These are phyloP conservation scores for Andrena bucephala DNA, from an alignment of 2,888 invertebrate species.

Conservation along the genomic window DNA sequence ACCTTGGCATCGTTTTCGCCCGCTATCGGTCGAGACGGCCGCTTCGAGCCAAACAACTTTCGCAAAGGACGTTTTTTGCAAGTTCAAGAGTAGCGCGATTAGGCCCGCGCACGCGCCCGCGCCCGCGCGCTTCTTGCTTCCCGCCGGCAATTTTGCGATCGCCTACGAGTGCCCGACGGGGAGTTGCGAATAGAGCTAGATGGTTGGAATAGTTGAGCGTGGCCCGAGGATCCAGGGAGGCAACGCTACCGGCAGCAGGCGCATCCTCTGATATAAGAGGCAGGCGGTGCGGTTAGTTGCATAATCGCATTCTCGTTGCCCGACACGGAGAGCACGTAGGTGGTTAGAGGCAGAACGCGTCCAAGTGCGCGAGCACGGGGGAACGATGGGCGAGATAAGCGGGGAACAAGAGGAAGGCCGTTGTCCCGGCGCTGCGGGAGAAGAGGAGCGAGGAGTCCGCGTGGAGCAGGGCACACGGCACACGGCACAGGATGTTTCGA, in stretches of 20 bases:
- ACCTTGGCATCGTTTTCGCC: conserved; percentile 36
- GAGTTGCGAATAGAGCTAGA: too few relatives aligned
- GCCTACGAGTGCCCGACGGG: too few relatives aligned
- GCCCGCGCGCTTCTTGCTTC: too few relatives aligned
- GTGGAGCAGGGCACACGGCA: conserved; percentile 22
- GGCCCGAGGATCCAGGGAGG: not conserved
- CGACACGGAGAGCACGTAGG: conserved; percentile 58
- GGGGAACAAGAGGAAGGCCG: conserved; percentile 26
- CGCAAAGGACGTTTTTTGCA: not conserved
- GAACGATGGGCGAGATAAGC: conserved; percentile 52
- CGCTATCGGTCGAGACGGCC: conserved; percentile 12
- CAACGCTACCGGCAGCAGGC: not conserved
- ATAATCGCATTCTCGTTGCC: conserved; percentile 77
- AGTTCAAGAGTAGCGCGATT: not conserved
- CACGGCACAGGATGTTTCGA: conserved; percentile 20
- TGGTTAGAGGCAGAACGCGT: conserved; percentile 51
- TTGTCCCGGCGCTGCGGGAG: conserved; percentile 25
- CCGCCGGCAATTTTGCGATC: too few relatives aligned
- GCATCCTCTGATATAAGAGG: conserved; percentile 53
- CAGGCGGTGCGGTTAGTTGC: conserved; percentile 76
- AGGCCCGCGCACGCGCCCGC: too few relatives aligned
- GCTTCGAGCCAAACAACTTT: not conserved
- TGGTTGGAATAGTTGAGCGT: too few relatives aligned
- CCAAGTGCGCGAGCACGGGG: conserved; percentile 37
- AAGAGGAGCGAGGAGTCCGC: conserved; percentile 20